Evolutionary conservation across 2,888 invertebrate genomes (phyloP), one percentile per base, ranked within the genome.

Genomic region (Synanthedon formicaeformis): DNA sequence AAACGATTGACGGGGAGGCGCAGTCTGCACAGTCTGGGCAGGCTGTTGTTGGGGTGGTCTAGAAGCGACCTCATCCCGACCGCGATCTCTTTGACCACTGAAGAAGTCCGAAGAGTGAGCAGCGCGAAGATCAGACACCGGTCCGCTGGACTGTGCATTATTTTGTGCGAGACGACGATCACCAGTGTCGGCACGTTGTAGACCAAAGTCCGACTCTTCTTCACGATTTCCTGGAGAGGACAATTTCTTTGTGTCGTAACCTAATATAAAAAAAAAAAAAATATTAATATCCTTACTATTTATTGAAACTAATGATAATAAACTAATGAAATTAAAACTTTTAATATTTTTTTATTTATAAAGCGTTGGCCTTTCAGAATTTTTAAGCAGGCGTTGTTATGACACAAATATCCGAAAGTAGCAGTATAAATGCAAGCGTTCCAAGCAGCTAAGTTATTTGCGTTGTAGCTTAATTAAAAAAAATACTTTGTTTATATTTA

Each of bases 41-140:
- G 34, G 34, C 34, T 34, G 34, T 34, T 34, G 34, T 18, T 58
- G 51, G 52, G 61, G 62, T 2, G 61, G 54, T 27, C 56, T 57
- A 50, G 59, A 60, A 5, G 63, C 57, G 4, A 75, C 50, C n/a
- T 86, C 87, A 52, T 87, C 87, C 1, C 80, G 83, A 50, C 85
- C 87, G 40, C 82, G 80, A 51, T 87, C 86, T 13, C 83, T 80
- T 59, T 81, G 84, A 1, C 86, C 86, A 55, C 92, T 92, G 78
- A 92, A 93, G 83, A 93, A 93, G 75, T 93, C 92, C 1, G 93
- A 92, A 55, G 92, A 93, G 71, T 92, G 92, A 23, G 93, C 92
- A 49, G 91, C 90, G 61, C 91, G 91, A 55, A 93, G 91, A 64
- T 93, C 92, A 54, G 90, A 89, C 12, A 71, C 71, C n/a, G 71